phyloP scores from a whole-genome alignment of 2,888 invertebrate species.

The Cryptosula pallasiana region DNA sequence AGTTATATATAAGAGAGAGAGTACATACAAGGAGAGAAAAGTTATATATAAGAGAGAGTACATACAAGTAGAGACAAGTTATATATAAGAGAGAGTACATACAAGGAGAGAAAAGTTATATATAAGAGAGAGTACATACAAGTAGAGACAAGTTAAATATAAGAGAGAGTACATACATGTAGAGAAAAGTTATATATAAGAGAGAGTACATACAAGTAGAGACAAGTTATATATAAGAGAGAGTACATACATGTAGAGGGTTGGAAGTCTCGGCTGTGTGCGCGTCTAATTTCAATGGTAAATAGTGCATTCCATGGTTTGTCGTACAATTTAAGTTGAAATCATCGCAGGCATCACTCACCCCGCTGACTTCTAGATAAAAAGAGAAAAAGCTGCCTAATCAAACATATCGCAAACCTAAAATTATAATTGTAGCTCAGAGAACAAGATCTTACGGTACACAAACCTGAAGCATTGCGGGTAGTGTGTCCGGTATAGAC shows the following conservation, averaged over 20 bases:
- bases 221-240: background rate
- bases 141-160: background rate
- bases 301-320: background rate
- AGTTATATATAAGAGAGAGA: too few relatives aligned
- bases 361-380: conserved; percentile 2
- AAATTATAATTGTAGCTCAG: too few relatives aligned
- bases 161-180: background rate
- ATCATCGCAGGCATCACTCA: conserved; percentile 21
- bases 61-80: too few relatives aligned
- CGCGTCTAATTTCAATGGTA: background rate
- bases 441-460: too few relatives aligned
- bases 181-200: background rate
- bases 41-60: too few relatives aligned
- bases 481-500: conserved; percentile 5
- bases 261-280: background rate
- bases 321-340: conserved; percentile 8
- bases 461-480: background rate
- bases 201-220: background rate
- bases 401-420: too few relatives aligned
- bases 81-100: too few relatives aligned
- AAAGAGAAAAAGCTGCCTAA: too few relatives aligned
- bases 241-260: background rate
- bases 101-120: too few relatives aligned
- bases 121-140: background rate
- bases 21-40: too few relatives aligned